Percentiles rank a stretch among this genome's conserved stretches.
Conservation (phyloP, 92 coral and sea anemone genomes). For the Epizoanthus rinbou region DNA sequence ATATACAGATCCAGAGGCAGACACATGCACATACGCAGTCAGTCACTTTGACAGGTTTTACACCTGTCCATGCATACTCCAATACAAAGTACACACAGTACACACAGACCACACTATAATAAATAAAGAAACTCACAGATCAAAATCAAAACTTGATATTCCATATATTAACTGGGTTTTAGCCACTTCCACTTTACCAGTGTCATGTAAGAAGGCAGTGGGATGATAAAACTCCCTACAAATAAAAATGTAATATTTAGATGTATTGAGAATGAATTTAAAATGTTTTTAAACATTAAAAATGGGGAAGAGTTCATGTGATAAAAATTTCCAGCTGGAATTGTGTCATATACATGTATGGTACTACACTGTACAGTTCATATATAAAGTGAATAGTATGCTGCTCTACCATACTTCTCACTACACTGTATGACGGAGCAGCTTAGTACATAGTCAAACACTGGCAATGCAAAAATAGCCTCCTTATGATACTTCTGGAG, state of each 20-base stretch:
- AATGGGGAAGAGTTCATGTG: no score
- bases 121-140: constrained; percentile 69
- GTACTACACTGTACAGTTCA: no score
- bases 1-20: no score
- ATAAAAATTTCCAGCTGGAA: no score
- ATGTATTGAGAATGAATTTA: neutral
- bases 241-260: neutral
- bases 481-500: no score
- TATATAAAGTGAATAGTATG: no score
- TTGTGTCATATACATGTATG: neutral
- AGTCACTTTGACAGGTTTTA: neutral
- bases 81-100: neutral
- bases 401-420: no score
- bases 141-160: constrained; percentile 84
- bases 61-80: neutral
- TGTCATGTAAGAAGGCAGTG: constrained; percentile 82
- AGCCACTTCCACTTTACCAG: constrained; percentile 67
- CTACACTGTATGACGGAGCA: no score
- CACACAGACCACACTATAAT: neutral
- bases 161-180: constrained; percentile 82
- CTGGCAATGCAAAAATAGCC: no score
- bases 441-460: no score
- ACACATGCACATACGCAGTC: neutral
- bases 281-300: no score
- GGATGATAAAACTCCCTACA: constrained; percentile 88